phyloP scores from a whole-genome alignment of 2,888 invertebrate genomes.

The Lochmaea crataegi region DNA sequence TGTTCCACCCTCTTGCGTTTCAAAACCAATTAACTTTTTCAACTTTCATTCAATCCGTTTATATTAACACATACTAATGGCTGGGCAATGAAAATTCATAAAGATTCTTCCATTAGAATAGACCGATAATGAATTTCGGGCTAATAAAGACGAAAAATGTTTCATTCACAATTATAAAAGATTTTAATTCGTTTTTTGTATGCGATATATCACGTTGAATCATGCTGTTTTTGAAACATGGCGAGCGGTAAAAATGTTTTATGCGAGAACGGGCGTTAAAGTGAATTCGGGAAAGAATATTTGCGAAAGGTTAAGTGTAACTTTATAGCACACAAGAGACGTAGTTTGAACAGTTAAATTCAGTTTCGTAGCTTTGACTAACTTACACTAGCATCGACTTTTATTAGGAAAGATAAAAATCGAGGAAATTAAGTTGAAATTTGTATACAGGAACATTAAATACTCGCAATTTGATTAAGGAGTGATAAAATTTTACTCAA shows the following conservation, averaged over 20 bases:
- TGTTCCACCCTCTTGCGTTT: slow-evolving; percentile 5
- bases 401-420: background rate
- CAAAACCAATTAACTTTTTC: slow-evolving; percentile 22
- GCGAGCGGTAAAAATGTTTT: slow-evolving; percentile 1
- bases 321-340: background rate
- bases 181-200: slow-evolving; percentile 16
- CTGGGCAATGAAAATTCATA: slow-evolving; percentile 26
- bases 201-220: slow-evolving; percentile 8
- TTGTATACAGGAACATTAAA: too few species aligned
- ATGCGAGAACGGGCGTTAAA: slow-evolving; percentile 4
- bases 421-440: too few species aligned
- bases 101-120: slow-evolving; percentile 18
- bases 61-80: slow-evolving; percentile 21
- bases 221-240: slow-evolving; percentile 8
- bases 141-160: slow-evolving; percentile 23
- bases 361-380: background rate
- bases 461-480: too few species aligned
- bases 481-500: too few species aligned
- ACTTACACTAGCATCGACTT: background rate
- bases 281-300: slow-evolving; percentile 1
- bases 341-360: background rate
- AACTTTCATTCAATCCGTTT: slow-evolving; percentile 19
- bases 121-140: slow-evolving; percentile 21
- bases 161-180: slow-evolving; percentile 12
- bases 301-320: background rate